Base-by-base conservation (phyloP, 2,113 vertebrate species). In the Stegostoma tigrinum region DNA sequence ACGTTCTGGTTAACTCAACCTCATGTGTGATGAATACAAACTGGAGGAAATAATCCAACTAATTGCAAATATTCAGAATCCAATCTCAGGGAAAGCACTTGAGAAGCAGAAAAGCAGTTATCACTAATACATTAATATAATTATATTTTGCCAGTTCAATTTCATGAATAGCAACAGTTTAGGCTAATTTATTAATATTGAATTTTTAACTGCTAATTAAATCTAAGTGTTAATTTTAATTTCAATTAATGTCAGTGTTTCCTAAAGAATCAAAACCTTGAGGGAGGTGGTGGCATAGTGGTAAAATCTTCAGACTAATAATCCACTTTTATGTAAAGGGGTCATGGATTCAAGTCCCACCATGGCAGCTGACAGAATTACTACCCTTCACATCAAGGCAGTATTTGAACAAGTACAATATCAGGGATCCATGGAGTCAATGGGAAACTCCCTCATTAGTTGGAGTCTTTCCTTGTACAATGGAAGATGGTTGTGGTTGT, bases 1-100 rank as follows among this genome's bases (percentile, higher is more conserved):
- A 23, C 17, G 21, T n/a, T 91, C 55, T 66, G 89, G 30, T 66
- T 91, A 91, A 64, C 34, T 66, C 55, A 64, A 12, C n/a, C 19
- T 38, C 66, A n/a, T n/a, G 55, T 66, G 89, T 64, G 38, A 91
- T 66, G 89, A 66, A 34, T 17, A 66, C 61, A 91, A 91, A 91
- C 38, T 91, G n/a, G 34, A 83, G 89, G 61, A 91, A 91, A 66
- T 64, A 91, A 34, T 91, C 66, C 61, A 21, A 66, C 55, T 91
- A 91, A 91, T 91, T 91, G 38, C 61, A 38, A 90, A 64, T 90
- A 19, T 90, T 90, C 66, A 91, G 89, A 38, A 91, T 17, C 34
- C 30, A 4, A 64, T 2, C 34, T 91, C 64, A 17, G 89, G 30
- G 34, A 91, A 66, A 19, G 34, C 89, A 66, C 15, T 21, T 91